A percentile compares a stretch with the other conserved stretches of the same genome.
Evolutionary conservation across 35 echinoderm and acorn worm species (phyloP).

Genomic region (Holothuria glaberrima): DNA sequence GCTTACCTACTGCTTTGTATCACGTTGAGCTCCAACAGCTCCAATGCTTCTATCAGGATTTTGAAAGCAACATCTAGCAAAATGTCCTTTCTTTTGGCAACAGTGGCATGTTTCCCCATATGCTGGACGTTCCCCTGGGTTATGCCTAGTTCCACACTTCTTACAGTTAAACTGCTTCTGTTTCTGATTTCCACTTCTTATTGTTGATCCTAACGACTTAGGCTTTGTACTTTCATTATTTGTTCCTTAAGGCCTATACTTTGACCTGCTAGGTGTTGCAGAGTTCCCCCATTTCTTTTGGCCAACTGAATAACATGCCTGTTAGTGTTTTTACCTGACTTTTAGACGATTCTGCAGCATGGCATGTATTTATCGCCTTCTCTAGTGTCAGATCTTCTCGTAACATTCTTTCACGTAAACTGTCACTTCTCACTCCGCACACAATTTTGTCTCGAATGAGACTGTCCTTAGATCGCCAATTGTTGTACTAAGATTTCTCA

Average conservation of each 20-base stretch:
- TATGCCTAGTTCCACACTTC: too few species aligned
- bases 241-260: neutral
- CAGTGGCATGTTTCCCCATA: neutral
- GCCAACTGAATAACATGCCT: conserved; percentile 4
- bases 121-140: conserved; percentile 9
- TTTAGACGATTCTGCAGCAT: conserved; percentile 1
- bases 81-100: conserved; percentile 15
- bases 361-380: neutral
- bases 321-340: conserved; percentile 11
- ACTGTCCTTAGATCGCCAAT: conserved; percentile 14
- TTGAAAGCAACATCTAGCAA: conserved; percentile 15
- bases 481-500: conserved; percentile 6
- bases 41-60: neutral
- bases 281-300: conserved; percentile 11
- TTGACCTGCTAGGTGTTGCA: neutral
- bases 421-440: conserved; percentile 16
- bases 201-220: too few species aligned
- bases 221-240: neutral
- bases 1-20: too few species aligned
- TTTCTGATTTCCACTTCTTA: neutral
- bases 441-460: conserved; percentile 46
- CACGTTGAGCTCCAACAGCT: too few species aligned
- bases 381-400: neutral
- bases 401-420: conserved; percentile 8
- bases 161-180: too few species aligned